phyloP scores from a whole-genome alignment of 2,797 vertebrate genomes.

The Nyctibius grandis region DNA sequence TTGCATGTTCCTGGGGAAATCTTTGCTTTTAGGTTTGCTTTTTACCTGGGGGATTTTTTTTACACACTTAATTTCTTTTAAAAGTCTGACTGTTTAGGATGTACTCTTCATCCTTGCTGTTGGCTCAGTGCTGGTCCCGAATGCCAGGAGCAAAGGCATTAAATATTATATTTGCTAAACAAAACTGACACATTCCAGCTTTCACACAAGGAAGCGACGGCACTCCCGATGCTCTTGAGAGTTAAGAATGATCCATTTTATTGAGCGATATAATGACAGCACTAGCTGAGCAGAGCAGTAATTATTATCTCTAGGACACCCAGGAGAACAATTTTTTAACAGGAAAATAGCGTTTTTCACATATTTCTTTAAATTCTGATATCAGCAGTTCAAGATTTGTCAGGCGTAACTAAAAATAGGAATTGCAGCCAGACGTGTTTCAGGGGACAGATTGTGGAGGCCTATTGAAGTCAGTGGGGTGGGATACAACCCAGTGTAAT shows the following conservation, averaged over 20 bases:
- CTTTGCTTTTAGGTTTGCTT: slow-evolving; percentile 28
- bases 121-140: slow-evolving; percentile 19
- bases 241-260: slow-evolving; percentile 76
- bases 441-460: slow-evolving; percentile 2
- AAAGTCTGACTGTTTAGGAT: background rate
- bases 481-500: background rate
- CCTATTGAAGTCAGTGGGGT: background rate
- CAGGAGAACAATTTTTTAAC: slow-evolving; percentile 69
- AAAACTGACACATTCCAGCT: slow-evolving; percentile 72
- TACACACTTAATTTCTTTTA: background rate
- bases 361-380: slow-evolving; percentile 48
- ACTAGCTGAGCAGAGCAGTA: slow-evolving; percentile 67
- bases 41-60: background rate
- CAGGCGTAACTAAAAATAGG: slow-evolving; percentile 54
- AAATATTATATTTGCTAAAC: slow-evolving; percentile 75
- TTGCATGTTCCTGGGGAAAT: background rate
- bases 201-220: slow-evolving; percentile 55
- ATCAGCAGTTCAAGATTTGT: slow-evolving; percentile 64
- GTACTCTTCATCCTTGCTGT: slow-evolving; percentile 28
- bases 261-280: slow-evolving; percentile 73
- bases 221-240: slow-evolving; percentile 66
- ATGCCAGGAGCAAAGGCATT: slow-evolving; percentile 61
- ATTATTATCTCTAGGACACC: slow-evolving; percentile 76
- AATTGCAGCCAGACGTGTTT: background rate
- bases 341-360: slow-evolving; percentile 74